Evolutionary conservation across 2,888 invertebrate species (phyloP), one percentile per base, ranked within the genome.

Genomic region (Bellardia pandia): DNA sequence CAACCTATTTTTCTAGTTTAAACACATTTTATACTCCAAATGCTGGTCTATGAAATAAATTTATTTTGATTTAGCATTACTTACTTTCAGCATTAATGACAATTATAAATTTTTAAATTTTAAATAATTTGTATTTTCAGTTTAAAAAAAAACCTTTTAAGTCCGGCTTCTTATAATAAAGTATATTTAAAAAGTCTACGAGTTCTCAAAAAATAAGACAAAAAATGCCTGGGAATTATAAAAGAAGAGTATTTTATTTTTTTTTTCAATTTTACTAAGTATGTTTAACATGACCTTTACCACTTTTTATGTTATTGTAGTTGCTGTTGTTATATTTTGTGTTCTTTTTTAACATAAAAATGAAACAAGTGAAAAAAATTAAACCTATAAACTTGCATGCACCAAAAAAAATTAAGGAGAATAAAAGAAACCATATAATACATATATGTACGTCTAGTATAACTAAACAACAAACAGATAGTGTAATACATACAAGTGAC

Each of bases 231-330:
- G 81, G 77, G 72, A 86, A 53, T 74, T 51, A n/a, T 37, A 72
- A 66, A 75, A 71, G 42, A 11, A 62, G 42, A 75, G 42, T 42
- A 45, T 3, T 45, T 45, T 45, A 7, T 45, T 9, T 45, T 58
- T 42, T 48, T 51, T 42, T 48, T 72, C 14, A 5, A 14, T 53
- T 81, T 77, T 42, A 58, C 16, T 53, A 23, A 23, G 1, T 23
- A 23, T 76, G 42, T 30, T 77, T 56, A 60, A 58, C 84, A 77
- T 77, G 81, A 85, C 85, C 85, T 85, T 85, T 69, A 75, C 45
- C 62, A 80, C 69, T 76, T 53, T 72, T 60, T 69, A 51, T 62
- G 48, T 68, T 82, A 77, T 80, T 80, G 48, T 45, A 84, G 86
- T 75, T 78, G 71, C 51, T 69, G 23, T 45, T 74, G 48, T 72